phyloP scores from a whole-genome alignment of 2,797 vertebrate species.

The Tokudaia muenninki region DNA sequence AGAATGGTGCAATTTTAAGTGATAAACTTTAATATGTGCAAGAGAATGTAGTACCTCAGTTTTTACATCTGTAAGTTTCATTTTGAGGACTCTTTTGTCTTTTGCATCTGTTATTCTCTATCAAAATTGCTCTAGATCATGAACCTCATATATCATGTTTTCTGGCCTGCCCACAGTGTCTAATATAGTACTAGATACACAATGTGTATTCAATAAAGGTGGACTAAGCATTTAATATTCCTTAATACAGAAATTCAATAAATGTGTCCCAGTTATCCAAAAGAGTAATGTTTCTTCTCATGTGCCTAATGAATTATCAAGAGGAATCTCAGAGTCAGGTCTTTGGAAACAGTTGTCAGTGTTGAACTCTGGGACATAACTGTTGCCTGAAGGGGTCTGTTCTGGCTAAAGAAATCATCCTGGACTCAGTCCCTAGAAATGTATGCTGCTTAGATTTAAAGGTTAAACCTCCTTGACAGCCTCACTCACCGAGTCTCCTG shows the following conservation, averaged over 20 bases:
- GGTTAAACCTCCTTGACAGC: not conserved
- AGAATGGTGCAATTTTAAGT: not conserved
- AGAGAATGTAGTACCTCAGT: constrained; percentile 4
- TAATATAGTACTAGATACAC: constrained; percentile 64
- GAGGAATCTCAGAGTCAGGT: constrained; percentile 49
- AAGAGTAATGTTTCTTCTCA: constrained; percentile 68
- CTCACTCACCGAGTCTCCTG: not conserved
- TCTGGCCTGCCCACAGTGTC: constrained; percentile 19
- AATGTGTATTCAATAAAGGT: constrained; percentile 60
- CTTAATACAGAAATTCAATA: constrained; percentile 79
- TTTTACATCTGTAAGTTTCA: constrained; percentile 58
- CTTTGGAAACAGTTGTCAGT: constrained; percentile 74
- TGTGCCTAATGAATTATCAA: constrained; percentile 75
- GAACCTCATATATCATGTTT: not conserved
- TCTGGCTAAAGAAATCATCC: not conserved
- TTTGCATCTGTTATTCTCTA: constrained; percentile 55
- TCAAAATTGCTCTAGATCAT: constrained; percentile 53
- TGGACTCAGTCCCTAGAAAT: not conserved
- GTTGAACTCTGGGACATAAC: constrained; percentile 69
- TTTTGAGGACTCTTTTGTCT: constrained; percentile 41
- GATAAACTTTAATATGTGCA: not conserved
- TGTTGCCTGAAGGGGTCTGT: constrained; percentile 9
- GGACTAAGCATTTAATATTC: constrained; percentile 75
- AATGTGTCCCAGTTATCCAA: constrained; percentile 52
- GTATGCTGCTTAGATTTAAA: constrained; percentile 1